Evolutionary conservation across 2,888 invertebrate genomes (phyloP), one percentile per base, ranked within the genome.

Genomic region (Hydropsyche betteni): DNA sequence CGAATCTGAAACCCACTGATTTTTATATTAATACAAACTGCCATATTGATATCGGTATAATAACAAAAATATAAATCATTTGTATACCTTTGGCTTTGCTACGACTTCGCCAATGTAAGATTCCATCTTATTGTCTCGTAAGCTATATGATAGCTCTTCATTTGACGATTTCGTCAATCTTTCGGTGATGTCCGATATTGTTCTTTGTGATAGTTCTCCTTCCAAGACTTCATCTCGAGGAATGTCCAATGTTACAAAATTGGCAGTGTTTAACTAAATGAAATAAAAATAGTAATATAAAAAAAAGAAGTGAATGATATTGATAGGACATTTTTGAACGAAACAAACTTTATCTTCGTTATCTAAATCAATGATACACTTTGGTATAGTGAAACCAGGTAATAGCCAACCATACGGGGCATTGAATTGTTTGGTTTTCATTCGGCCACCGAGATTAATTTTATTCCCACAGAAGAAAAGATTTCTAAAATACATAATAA

Each of bases 351-450:
- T 81, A 33, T 84, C 84, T 0, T 82, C 77, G 0, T 82, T 79
- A 50, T 91, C 84, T 33, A 87, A 83, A 0, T 84, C 69, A 76
- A 85, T 84, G 0, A 92, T 81, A 78, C 84, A 84, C 44, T 82
- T 81, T 0, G 91, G 92, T 1, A 92, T 88, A 58, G 89, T 85
- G 82, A 91, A 93, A 4, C 93, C 90, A 0, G 98, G 97, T 5
- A 95, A 92, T 14, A 95, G 82, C 90, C 97, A 98, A 81, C 94
- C 94, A 75, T 88, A 87, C 6, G 83, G 85, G 0, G 93, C 92
- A 5, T 86, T 83, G 80, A 95, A 92, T n/a, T 89, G 87, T 33
- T 89, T 88, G 8, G 88, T 86, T 80, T 91, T 90, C 83, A 93
- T 86, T 12, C 89, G 85, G 0, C 90, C 91, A 0, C 88, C 90